Evolutionary conservation across 92 coral and sea anemone species (phyloP).

Genomic region (Phenganax subtilis): DNA sequence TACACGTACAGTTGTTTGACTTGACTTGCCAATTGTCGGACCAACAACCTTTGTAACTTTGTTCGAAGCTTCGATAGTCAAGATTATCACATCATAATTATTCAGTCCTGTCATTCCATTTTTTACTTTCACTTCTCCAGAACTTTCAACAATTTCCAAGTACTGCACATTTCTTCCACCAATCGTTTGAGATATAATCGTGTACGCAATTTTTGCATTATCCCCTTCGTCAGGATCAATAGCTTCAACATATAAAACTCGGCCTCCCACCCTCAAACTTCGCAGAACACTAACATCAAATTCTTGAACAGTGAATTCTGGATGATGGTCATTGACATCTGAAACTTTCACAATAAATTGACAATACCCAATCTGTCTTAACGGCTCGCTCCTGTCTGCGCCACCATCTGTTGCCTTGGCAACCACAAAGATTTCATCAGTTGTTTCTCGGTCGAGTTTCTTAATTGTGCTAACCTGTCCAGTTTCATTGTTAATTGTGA

Average conservation of each 20-base stretch:
- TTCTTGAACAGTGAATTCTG: constrained; percentile 55
- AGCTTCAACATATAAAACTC: constrained; percentile 48
- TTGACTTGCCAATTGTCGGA: neutral
- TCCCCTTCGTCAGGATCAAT: constrained; percentile 58
- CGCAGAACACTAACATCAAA: constrained; percentile 50
- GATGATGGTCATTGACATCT: constrained; percentile 64
- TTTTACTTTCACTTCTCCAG: constrained; percentile 20
- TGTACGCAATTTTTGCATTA: constrained; percentile 63
- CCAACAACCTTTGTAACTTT: neutral
- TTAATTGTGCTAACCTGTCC: constrained; percentile 48
- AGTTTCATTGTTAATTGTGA: constrained; percentile 48
- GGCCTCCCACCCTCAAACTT: neutral
- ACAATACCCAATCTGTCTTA: constrained; percentile 57
- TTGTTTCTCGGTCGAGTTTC: constrained; percentile 56
- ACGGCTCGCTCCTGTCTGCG: constrained; percentile 43
- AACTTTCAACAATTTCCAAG: constrained; percentile 6
- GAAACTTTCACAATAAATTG: constrained; percentile 55
- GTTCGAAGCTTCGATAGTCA: constrained; percentile 18
- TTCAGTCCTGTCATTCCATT: neutral
- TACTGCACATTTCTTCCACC: neutral
- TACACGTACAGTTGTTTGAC: constrained; percentile 14
- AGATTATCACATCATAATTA: neutral
- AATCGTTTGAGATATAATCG: neutral
- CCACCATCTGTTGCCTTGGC: constrained; percentile 61
- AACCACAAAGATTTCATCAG: constrained; percentile 48